These are phyloP conservation scores for Numenius arquata DNA, from an alignment of 2,113 vertebrate species.

Conservation along the genomic window DNA sequence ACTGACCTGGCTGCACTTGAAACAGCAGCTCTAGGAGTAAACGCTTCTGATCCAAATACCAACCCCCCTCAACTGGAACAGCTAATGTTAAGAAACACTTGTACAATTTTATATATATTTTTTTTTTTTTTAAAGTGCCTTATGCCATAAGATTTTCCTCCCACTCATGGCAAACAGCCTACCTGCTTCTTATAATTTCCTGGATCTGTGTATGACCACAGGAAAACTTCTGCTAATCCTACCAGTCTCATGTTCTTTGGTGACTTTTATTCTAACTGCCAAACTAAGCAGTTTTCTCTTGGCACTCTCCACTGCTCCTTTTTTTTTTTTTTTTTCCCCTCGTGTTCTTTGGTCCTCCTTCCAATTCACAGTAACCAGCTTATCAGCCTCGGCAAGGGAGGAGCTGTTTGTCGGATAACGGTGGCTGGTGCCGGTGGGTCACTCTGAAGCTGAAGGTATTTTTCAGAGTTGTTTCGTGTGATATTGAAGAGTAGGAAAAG, in stretches of 20 bases:
- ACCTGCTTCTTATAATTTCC: conserved; percentile 70
- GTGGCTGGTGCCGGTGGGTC: not conserved
- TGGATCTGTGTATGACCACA: conserved; percentile 58
- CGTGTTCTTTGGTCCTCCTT: not conserved
- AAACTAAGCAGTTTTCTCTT: conserved; percentile 66
- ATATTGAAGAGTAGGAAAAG: not conserved
- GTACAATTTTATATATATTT: not conserved
- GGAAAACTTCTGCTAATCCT: conserved; percentile 69
- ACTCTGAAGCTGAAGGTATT: not conserved
- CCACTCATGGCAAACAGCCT: conserved; percentile 60
- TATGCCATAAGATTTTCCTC: conserved; percentile 65
- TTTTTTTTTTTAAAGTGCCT: conserved; percentile 11
- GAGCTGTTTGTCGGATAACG: not conserved
- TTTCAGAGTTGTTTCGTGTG: not conserved
- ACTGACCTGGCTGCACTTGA: conserved; percentile 49
- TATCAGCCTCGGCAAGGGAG: conserved; percentile 22
- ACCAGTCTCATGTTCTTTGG: conserved; percentile 66
- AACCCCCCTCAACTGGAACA: not conserved
- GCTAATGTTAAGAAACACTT: conserved; percentile 41
- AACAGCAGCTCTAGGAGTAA: conserved; percentile 28
- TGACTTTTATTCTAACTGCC: conserved; percentile 59
- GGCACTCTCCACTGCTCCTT: conserved; percentile 12
- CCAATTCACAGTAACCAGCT: conserved; percentile 1
- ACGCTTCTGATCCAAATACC: conserved; percentile 40
- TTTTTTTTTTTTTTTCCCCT: not conserved